phyloP scores from a whole-genome alignment of 1,140 invertebrate species.

The Drosophila lacertosa region DNA sequence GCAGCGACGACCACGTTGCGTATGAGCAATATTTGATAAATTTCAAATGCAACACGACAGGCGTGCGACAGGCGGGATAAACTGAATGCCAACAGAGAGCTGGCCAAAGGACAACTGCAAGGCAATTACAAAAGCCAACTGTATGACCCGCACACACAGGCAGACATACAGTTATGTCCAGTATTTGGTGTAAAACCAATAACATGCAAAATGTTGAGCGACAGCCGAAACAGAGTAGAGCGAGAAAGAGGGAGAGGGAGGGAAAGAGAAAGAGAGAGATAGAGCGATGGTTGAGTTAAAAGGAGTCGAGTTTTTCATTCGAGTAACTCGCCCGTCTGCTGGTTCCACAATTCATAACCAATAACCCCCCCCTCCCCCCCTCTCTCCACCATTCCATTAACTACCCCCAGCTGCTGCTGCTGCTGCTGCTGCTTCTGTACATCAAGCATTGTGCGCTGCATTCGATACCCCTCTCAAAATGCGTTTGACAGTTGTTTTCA shows the following conservation, averaged over 20 bases:
- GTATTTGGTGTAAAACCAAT: constrained; percentile 50
- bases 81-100: constrained; percentile 16
- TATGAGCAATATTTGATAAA: constrained; percentile 38
- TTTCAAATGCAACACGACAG: constrained; percentile 26
- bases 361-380: not conserved
- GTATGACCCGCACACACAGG: not conserved
- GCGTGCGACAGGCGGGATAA: not conserved
- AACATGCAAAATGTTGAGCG: constrained; percentile 32
- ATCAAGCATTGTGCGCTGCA: constrained; percentile 10
- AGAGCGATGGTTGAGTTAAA: not conserved
- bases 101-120: constrained; percentile 18
- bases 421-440: not conserved
- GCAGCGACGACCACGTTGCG: not conserved
- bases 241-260: not conserved
- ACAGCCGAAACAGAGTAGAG: constrained; percentile 1
- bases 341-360: constrained; percentile 15
- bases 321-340: not conserved
- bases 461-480: constrained; percentile 54
- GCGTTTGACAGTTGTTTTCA: constrained; percentile 78
- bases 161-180: not conserved
- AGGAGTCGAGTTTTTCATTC: constrained; percentile 1
- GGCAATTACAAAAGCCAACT: constrained; percentile 37
- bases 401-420: not conserved
- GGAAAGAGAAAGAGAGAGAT: not conserved
- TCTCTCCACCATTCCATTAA: too few relatives aligned